phyloP scores from a whole-genome alignment of 2,797 vertebrate species.

The Sitta carolinensis region DNA sequence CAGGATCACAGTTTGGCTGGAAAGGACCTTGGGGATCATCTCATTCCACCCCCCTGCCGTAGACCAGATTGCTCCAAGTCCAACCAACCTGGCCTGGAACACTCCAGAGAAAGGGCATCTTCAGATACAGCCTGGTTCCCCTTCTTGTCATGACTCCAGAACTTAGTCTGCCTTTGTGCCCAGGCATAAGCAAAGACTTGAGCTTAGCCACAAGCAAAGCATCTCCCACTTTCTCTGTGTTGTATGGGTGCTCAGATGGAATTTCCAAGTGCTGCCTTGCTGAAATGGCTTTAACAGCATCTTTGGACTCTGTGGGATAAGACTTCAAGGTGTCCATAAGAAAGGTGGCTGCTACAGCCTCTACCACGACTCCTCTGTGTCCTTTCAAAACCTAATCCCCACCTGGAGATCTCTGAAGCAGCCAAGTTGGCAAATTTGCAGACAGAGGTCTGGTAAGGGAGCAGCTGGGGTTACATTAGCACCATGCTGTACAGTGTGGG shows the following conservation, averaged over 20 bases:
- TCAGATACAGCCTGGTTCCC: neutral
- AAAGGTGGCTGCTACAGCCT: neutral
- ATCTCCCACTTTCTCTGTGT: neutral
- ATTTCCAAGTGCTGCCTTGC: neutral
- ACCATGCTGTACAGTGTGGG: neutral
- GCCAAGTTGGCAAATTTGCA: neutral
- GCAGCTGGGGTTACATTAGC: neutral
- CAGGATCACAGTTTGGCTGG: neutral
- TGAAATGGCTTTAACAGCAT: neutral
- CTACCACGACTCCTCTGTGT: accelerated
- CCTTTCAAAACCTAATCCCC: neutral
- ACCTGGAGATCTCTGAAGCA: neutral
- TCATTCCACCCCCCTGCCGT: accelerated
- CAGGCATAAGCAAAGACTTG: neutral
- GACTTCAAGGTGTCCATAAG: neutral
- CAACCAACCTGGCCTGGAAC: accelerated
- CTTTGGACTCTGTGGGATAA: neutral
- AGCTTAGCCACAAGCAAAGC: neutral
- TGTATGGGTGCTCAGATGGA: neutral
- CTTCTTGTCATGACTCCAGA: neutral
- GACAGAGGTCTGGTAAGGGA: neutral
- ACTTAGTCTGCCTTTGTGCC: neutral
- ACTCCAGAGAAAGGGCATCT: neutral
- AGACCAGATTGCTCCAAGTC: neutral
- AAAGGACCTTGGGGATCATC: no score